Evolutionary conservation across 2,113 vertebrate genomes (phyloP).

Genomic region (Lophotis ruficrista): DNA sequence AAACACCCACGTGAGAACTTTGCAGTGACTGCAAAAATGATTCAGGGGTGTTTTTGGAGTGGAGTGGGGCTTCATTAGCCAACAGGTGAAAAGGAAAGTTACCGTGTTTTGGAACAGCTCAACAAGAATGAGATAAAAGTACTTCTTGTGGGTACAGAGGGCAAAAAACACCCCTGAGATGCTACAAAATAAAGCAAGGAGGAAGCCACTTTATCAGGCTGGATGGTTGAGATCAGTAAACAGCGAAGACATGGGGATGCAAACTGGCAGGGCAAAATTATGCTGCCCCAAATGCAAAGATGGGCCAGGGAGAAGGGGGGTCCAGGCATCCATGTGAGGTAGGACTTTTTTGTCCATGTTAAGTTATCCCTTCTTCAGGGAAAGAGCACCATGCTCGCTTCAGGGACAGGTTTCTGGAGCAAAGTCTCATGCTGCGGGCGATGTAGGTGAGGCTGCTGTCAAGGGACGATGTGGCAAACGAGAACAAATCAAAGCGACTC

Average conservation of each 20-base stretch:
- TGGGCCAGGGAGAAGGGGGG: background rate
- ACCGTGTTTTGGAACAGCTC: background rate
- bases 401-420: background rate
- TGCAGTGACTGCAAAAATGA: background rate
- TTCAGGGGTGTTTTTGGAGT: background rate
- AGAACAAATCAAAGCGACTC: slow-evolving; percentile 27
- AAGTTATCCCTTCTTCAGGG: background rate
- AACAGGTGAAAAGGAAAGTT: background rate
- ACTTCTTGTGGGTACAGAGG: background rate
- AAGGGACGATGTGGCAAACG: background rate
- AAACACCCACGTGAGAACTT: background rate
- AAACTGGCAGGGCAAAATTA: background rate
- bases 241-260: background rate
- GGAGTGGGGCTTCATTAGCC: background rate
- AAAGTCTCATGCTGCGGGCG: background rate
- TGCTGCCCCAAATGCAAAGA: background rate
- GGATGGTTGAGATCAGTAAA: background rate
- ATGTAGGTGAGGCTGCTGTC: background rate
- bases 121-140: background rate
- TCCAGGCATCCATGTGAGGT: rapidly evolving
- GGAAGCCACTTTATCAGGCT: background rate
- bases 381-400: background rate
- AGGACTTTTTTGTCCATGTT: background rate
- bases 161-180: background rate
- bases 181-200: background rate